Evolutionary conservation across 1,140 invertebrate species (phyloP).

Genomic region (Diachasma alloeum): DNA sequence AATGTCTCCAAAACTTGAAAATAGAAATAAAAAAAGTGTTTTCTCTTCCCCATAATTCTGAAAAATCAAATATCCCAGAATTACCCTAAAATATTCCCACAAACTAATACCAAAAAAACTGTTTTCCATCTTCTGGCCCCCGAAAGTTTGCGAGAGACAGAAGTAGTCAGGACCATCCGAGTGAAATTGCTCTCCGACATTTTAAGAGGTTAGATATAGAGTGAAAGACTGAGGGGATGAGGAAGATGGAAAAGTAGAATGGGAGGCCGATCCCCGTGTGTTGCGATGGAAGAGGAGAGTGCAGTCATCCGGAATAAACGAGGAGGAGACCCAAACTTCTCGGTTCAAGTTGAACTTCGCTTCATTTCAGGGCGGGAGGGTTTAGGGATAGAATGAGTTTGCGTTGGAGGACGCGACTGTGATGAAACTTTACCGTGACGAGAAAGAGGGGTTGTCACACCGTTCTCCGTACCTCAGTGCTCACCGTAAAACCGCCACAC

Average conservation of each 20-base stretch:
- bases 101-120: conserved; percentile 23
- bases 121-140: conserved; percentile 21
- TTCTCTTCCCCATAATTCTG: background rate
- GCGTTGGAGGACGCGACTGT: conserved; percentile 52
- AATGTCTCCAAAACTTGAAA: too few species aligned
- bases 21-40: background rate
- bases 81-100: background rate
- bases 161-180: conserved; percentile 39
- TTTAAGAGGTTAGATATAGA: conserved; percentile 27
- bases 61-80: background rate
- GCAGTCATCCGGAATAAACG: conserved; percentile 66
- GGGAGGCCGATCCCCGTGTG: conserved; percentile 44
- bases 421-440: conserved; percentile 65
- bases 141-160: conserved; percentile 30
- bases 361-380: background rate
- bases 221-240: background rate
- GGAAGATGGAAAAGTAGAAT: conserved; percentile 19
- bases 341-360: conserved; percentile 58
- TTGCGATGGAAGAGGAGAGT: conserved; percentile 61
- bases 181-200: conserved; percentile 50
- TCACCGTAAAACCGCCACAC: conserved; percentile 31
- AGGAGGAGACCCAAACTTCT: conserved; percentile 63
- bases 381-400: conserved; percentile 61
- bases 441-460: conserved; percentile 62
- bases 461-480: conserved; percentile 48